Evolutionary conservation across 2,888 invertebrate genomes (phyloP), one percentile per base, ranked within the genome.

Genomic region (Apamea monoglypha): DNA sequence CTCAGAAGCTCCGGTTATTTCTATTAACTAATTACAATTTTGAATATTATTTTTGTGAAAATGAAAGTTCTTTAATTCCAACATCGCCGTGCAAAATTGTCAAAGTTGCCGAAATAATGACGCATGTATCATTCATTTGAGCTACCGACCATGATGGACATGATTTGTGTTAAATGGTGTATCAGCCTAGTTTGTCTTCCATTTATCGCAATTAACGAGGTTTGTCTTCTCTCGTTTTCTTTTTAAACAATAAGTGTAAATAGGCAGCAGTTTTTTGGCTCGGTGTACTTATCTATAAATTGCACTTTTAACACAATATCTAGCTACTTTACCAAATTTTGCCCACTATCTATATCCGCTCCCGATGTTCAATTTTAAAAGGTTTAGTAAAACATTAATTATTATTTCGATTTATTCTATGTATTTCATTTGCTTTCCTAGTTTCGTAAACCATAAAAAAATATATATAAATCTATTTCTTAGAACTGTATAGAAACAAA

Each of bases 191-290:
- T 85, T 78, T 74, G 76, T 75, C 77, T 74, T 82, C 70, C 80
- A 86, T 87, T 87, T 88, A 88, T 87, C 83, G 83, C 82, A 73
- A 86, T 89, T 85, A 85, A 82, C 80, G 59, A 74, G 59, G 73
- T 83, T 81, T 83, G 70, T 74, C 64, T 78, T 67, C 36, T 61
- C 64, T 80, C 56, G 68, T 78, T 86, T 86, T 86, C 71, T 81
- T 85, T 82, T 80, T 64, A 84, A 73, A 78, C 79, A 80, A 73
- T 82, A 36, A 74, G 72, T 85, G 73, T 83, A 66, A 87, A 88
- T 83, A 76, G 61, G 79, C 69, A 87, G 80, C 68, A 66, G 68
- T 78, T 75, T 78, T 84, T 44, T 44, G 71, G 59, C 40, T 73
- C 6, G 69, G 66, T 53, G 47, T 56, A 56, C 25, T 25, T 8